Base-by-base conservation (phyloP, 2,888 invertebrate species). In the Charanyca ferruginea region DNA sequence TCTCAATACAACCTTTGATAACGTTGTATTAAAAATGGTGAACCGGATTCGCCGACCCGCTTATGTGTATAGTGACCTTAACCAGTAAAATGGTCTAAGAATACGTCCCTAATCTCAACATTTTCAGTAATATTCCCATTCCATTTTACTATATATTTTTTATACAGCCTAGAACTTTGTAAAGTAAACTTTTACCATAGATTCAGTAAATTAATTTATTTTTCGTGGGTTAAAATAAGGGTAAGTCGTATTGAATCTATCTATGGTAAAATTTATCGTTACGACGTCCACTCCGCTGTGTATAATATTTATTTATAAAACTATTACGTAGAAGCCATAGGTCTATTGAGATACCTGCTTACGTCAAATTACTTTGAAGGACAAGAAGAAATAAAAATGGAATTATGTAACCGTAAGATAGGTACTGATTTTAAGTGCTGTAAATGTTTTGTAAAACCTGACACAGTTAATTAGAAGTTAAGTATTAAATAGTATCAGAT, bases 71-170 rank as follows among this genome's bases (percentile, higher is more conserved):
- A n/a, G n/a, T n/a, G n/a, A n/a, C n/a, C n/a, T n/a, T n/a, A 42
- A 76, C 45, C 65, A 61, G 72, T 58, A 25, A 62, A 77, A 77
- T 64, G 76, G 38, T 42, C 32, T 58, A 64, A 22, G 18, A 52
- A 67, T 35, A 71, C 3, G 22, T n/a, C 11, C 41, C 52, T 59
- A 57, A 23, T 22, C 3, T 60, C 44, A 71, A 77, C 23, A 62
- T 62, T 54, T 22, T 64, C 54, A 23, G n/a, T 28, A 49, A 53
- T 49, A 54, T 42, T 72, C n/a, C 13, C 35, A 28, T 49, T 73
- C 22, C 35, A 38, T 28, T 28, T 28, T 8, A 28, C 11, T 45
- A 28, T 22, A 35, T 6, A 28, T 32, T 20, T 71, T 16, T 41
- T 1, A 28, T 32, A 18, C 28, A 28, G 9, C 8, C 8, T 8